Conservation (phyloP, 2,113 vertebrate genomes). For the Emydocephalus ijimae region DNA sequence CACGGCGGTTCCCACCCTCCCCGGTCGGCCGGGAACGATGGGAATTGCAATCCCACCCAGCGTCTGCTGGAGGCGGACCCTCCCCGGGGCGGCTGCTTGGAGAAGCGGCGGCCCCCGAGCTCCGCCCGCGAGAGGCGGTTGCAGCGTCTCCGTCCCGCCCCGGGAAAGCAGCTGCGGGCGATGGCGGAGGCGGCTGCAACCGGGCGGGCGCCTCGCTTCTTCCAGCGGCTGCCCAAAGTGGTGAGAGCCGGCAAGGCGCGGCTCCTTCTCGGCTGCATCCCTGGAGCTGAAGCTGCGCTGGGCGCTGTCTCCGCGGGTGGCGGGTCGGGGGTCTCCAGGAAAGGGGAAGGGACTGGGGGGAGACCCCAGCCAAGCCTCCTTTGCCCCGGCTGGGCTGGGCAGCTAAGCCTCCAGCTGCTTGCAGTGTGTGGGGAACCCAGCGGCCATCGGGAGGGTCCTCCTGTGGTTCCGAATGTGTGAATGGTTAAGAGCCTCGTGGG, state of each 20-base stretch:
- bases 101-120: not conserved
- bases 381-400: not conserved
- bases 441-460: not conserved
- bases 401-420: not conserved
- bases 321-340: not conserved
- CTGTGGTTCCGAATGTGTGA: not conserved
- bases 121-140: not conserved
- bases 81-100: not conserved
- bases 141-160: not conserved
- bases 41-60: not conserved
- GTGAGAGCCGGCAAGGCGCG: constrained; percentile 27
- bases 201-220: constrained; percentile 7
- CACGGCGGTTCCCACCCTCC: not conserved
- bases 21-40: not conserved
- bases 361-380: not conserved
- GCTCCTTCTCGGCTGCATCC: not conserved
- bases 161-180: rapidly evolving
- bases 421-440: not conserved
- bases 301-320: not conserved
- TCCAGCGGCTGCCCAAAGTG: constrained; percentile 49
- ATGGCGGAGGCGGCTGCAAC: constrained; percentile 15
- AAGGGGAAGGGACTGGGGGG: not conserved
- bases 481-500: not conserved
- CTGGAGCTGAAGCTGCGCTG: not conserved
- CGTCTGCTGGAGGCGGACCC: not conserved